A percentile compares a stretch with the other conserved stretches of the same genome.
Evolutionary conservation across 1,140 invertebrate genomes (phyloP).

Genomic region (Bemisia tabaci): DNA sequence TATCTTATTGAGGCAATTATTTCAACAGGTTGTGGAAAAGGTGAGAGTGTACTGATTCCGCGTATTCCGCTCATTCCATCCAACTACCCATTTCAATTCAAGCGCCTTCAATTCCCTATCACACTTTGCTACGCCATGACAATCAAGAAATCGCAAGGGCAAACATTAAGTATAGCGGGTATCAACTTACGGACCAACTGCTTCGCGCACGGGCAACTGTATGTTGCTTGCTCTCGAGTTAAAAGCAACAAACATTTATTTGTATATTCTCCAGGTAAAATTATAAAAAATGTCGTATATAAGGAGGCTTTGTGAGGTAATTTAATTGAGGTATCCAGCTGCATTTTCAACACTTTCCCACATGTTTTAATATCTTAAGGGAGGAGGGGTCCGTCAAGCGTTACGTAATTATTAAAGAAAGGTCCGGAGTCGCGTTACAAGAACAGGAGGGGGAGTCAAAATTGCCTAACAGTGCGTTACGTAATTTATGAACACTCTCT

Average conservation of each 20-base stretch:
- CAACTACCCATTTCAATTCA: constrained; percentile 31
- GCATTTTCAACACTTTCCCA: too few relatives aligned
- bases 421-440: too few relatives aligned
- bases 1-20: too few relatives aligned
- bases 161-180: constrained; percentile 28
- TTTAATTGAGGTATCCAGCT: too few relatives aligned
- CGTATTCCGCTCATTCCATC: constrained; percentile 30
- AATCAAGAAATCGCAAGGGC: constrained; percentile 41
- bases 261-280: constrained; percentile 12
- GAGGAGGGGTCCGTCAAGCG: too few relatives aligned
- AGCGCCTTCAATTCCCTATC: constrained; percentile 37
- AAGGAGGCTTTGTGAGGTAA: constrained; percentile 6
- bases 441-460: too few relatives aligned
- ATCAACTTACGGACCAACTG: constrained; percentile 27
- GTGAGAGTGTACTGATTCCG: constrained; percentile 30
- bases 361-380: too few relatives aligned
- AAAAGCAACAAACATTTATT: constrained; percentile 6
- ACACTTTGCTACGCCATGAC: constrained; percentile 36
- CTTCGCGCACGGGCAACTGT: constrained; percentile 34
- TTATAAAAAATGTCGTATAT: constrained; percentile 15
- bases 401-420: too few relatives aligned
- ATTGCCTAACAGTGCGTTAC: too few relatives aligned
- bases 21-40: constrained; percentile 27
- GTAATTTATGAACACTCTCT: too few relatives aligned
- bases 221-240: constrained; percentile 31